Conservation (phyloP, 1,140 invertebrate genomes). For the Drosophila triauraria region DNA sequence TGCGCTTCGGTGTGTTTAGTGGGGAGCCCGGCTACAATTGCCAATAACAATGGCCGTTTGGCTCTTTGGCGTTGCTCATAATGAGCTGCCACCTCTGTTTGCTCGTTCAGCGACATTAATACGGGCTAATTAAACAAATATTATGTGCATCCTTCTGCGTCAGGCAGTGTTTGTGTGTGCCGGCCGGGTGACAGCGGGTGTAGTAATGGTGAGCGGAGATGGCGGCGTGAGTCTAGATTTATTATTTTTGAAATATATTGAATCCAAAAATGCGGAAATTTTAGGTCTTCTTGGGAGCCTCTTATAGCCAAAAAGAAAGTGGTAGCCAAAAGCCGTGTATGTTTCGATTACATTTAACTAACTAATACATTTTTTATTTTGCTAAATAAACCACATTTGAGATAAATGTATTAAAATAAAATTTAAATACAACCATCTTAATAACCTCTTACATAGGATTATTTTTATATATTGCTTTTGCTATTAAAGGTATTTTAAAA, state of each 20-base stretch:
- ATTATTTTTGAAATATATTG: not conserved
- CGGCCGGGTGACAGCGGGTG: not conserved
- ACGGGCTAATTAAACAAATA: slow-evolving; percentile 81
- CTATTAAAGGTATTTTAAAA: too few relatives aligned
- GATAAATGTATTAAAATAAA: not conserved
- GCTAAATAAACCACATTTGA: too few relatives aligned
- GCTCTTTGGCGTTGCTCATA: slow-evolving; percentile 45
- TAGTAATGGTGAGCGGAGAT: not conserved
- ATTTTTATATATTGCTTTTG: not conserved
- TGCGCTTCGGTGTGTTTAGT: slow-evolving; percentile 26
- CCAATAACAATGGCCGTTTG: slow-evolving; percentile 41
- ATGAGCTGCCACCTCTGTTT: slow-evolving; percentile 69
- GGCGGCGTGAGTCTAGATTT: not conserved
- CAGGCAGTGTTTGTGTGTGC: slow-evolving; percentile 6
- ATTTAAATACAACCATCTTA: not conserved
- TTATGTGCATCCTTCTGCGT: slow-evolving; percentile 22
- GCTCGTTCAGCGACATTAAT: slow-evolving; percentile 74
- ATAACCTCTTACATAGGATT: not conserved
- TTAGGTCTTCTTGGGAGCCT: too few relatives aligned
- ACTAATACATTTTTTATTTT: too few relatives aligned
- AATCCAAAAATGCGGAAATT: too few relatives aligned
- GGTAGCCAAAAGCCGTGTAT: too few relatives aligned
- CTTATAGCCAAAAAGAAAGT: too few relatives aligned
- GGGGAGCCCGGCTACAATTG: slow-evolving; percentile 25
- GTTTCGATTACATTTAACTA: too few relatives aligned